Percentiles rank a stretch among this genome's conserved stretches.
Conservation (phyloP, 2,888 invertebrate genomes). For the Empis stercorea region DNA sequence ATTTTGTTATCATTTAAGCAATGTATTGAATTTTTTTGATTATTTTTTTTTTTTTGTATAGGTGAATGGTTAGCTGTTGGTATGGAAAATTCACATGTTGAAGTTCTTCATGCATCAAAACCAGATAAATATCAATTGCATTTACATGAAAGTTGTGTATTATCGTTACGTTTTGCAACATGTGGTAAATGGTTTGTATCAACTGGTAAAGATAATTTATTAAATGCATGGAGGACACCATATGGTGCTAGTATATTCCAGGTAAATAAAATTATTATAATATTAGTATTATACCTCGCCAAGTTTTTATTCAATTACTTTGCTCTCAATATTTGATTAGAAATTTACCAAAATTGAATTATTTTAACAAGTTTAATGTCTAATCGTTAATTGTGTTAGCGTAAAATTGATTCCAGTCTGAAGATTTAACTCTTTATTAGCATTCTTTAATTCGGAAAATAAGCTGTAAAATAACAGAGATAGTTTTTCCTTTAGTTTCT, state of each 20-base stretch:
- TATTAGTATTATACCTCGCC: too few relatives aligned
- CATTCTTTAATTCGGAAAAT: too few relatives aligned
- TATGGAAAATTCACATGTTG: constrained; percentile 96
- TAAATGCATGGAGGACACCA: constrained; percentile 96
- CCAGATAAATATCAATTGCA: constrained; percentile 92
- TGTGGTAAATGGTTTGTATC: constrained; percentile 98
- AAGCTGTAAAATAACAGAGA: too few relatives aligned
- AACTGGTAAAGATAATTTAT: constrained; percentile 95
- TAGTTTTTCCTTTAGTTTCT: too few relatives aligned
- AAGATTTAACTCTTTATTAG: too few relatives aligned
- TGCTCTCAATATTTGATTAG: too few relatives aligned
- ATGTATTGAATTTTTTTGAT: background rate
- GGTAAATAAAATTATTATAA: constrained; percentile 40
- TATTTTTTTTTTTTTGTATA: constrained; percentile 19
- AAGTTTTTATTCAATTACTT: too few relatives aligned
- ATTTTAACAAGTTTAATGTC: too few relatives aligned
- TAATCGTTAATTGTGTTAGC: too few relatives aligned
- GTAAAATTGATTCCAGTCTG: too few relatives aligned
- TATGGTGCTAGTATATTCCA: constrained; percentile 98
- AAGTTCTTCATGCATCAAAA: constrained; percentile 81
- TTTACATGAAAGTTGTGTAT: constrained; percentile 92
- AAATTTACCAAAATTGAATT: too few relatives aligned
- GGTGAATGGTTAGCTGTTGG: constrained; percentile 96
- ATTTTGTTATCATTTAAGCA: background rate
- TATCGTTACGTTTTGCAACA: constrained; percentile 88